Evolutionary conservation across 2,113 vertebrate species (phyloP), one percentile per base, ranked within the genome.

Genomic region (Micromys minutus): DNA sequence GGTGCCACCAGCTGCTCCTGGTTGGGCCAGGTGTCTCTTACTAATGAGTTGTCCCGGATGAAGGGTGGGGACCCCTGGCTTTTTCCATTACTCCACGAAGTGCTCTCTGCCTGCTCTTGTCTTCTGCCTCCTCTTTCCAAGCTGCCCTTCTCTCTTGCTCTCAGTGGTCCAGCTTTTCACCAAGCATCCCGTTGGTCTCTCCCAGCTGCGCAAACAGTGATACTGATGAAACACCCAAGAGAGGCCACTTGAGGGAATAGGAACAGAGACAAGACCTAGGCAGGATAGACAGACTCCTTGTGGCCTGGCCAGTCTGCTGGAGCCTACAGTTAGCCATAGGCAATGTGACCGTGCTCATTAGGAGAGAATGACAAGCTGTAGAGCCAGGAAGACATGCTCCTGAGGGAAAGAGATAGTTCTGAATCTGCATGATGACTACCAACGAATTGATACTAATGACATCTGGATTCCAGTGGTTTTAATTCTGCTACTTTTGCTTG

Each of bases 151-250:
- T 47, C 59, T 72, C 67, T n/a, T 5, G 57, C 45, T 50, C 34
- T 85, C 77, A 36, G 16, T 89, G 83, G 12, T 26, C 85, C 81
- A 86, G 74, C 50, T 96, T 94, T 45, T 45, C 80, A 26, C 65
- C 63, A 61, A 15, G 42, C 0, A 0, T n/a, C 67, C 72, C 50
- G 1, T n/a, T 0, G 0, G 1, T 92, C 55, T 90, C 34, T 89
- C 69, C 52, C 55, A 88, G 55, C 69, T 87, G n/a, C 45, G 39
- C 61, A 80, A 76, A 86, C 26, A 65, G 13, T 12, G 13, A 5
- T 10, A 19, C 39, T 6, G 15, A 16, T n/a, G 87, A 36, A 1
- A 39, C 7, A 16, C 6, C 12, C 31, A 45, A n/a, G 42, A 69
- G 63, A 21, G 5, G 11, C 16, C 26, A n/a, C 12, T 11, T 31